phyloP scores from a whole-genome alignment of 2,888 invertebrate genomes.

The Drosophila pullipes region DNA sequence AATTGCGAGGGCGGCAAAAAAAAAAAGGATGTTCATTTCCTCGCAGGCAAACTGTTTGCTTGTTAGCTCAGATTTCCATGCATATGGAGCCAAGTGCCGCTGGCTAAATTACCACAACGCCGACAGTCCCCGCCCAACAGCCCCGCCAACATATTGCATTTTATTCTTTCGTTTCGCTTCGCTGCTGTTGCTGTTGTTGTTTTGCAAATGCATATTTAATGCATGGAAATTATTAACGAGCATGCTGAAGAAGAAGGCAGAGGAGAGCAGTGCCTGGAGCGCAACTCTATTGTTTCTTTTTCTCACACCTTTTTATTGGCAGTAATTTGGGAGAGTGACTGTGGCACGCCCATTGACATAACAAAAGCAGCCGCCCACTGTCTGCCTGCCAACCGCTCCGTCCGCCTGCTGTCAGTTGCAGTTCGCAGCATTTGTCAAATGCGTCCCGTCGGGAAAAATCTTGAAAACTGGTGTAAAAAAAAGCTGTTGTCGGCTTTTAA shows the following conservation, averaged over 20 bases:
- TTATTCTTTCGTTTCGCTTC: not conserved
- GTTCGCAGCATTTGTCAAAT: conserved; percentile 70
- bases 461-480: conserved; percentile 17
- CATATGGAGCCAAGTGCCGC: conserved; percentile 59
- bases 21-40: conserved; percentile 40
- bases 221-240: conserved; percentile 71
- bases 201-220: conserved; percentile 68
- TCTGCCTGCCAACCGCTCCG: accelerated
- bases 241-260: conserved; percentile 12
- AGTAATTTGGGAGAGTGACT: conserved; percentile 51
- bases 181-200: conserved; percentile 34
- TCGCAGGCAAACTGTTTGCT: conserved; percentile 60
- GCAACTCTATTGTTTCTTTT: conserved; percentile 14
- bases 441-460: conserved; percentile 11
- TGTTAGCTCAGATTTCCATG: conserved; percentile 69
- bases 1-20: conserved; percentile 17
- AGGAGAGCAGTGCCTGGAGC: conserved; percentile 24
- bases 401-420: conserved; percentile 38
- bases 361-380: conserved; percentile 9
- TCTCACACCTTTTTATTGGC: conserved; percentile 54
- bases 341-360: conserved; percentile 17
- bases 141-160: conserved; percentile 57
- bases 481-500: conserved; percentile 21
- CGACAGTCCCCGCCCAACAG: not conserved
- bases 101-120: conserved; percentile 59